Conservation (phyloP, 1,140 invertebrate genomes). For the Mya arenaria region DNA sequence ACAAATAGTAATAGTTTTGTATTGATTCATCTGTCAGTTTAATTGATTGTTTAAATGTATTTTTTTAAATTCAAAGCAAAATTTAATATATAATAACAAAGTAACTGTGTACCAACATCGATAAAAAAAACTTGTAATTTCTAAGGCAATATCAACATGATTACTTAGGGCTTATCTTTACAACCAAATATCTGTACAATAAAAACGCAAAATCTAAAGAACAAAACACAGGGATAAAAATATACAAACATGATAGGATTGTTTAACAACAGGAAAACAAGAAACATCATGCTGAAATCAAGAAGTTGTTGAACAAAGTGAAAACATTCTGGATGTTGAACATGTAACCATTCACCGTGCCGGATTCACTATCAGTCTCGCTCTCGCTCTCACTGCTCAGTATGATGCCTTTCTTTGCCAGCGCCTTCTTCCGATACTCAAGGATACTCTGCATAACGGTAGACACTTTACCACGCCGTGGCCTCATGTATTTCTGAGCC, state of each 20-base stretch:
- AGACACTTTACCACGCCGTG: not conserved
- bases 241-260: not conserved
- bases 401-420: slow-evolving; percentile 40
- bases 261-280: not conserved
- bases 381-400: slow-evolving; percentile 3
- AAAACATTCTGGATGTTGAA: not conserved
- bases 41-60: no score
- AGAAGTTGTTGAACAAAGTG: not conserved
- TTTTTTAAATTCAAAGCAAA: no score
- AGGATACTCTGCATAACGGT: slow-evolving; percentile 13
- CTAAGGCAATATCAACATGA: no score
- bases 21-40: no score
- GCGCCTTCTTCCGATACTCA: not conserved
- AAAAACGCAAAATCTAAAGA: not conserved
- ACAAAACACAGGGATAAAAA: not conserved
- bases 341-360: slow-evolving; percentile 20
- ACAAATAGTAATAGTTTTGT: no score
- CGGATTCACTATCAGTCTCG: not conserved
- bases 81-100: no score
- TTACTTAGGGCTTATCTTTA: no score
- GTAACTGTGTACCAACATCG: no score
- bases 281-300: not conserved
- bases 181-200: not conserved
- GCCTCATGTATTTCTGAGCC: not conserved
- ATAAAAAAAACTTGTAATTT: no score